Percentiles rank a stretch among this genome's conserved stretches.
phyloP scores from a whole-genome alignment of 1,140 invertebrate genomes.

The Mya arenaria region DNA sequence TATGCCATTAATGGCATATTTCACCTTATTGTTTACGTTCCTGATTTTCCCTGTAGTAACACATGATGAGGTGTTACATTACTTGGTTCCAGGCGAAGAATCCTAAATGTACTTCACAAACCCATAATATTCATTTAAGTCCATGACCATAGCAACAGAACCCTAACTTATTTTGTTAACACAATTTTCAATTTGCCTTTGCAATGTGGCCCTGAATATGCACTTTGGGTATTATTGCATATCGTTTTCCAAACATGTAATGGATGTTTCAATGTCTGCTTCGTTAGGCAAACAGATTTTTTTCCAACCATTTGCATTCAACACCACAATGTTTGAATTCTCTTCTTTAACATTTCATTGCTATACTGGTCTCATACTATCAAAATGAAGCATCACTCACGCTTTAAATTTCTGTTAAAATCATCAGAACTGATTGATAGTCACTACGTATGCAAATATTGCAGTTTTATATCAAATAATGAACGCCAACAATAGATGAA shows the following conservation, averaged over 20 bases:
- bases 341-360: constrained; percentile 27
- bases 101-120: constrained; percentile 46
- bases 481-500: no score
- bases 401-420: no score
- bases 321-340: constrained; percentile 28
- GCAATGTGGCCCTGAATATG: constrained; percentile 44
- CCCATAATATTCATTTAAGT: constrained; percentile 52
- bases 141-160: constrained; percentile 23
- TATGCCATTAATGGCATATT: constrained; percentile 56
- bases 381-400: constrained; percentile 26
- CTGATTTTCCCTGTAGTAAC: constrained; percentile 50
- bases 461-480: no score
- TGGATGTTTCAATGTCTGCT: constrained; percentile 14
- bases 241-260: constrained; percentile 5
- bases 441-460: no score
- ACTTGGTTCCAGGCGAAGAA: constrained; percentile 52
- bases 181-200: constrained; percentile 35
- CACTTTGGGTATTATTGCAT: constrained; percentile 17
- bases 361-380: constrained; percentile 19
- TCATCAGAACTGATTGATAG: no score
- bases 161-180: neutral
- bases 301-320: neutral
- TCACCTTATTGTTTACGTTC: constrained; percentile 32
- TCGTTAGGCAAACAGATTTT: constrained; percentile 36
- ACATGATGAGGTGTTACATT: constrained; percentile 53